Base-by-base conservation (phyloP, 2,888 invertebrate species). In the Ceraclea dissimilis region DNA sequence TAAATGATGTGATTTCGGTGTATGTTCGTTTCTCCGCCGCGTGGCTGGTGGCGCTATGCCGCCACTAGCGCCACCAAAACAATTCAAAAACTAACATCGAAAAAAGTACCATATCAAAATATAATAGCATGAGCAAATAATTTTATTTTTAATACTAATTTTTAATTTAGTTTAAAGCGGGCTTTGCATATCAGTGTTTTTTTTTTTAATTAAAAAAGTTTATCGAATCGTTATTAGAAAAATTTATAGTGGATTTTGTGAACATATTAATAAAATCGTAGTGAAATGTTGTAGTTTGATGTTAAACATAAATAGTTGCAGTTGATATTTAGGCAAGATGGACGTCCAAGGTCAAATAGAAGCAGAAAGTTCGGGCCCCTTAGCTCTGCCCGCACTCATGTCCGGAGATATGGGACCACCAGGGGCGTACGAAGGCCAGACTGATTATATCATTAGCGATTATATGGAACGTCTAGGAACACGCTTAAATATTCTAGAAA, bases 401-500 rank as follows among this genome's bases (percentile, higher is more conserved):
- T 21, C 55, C 68, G 68, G 71, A 71, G 70, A 71, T 74, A 75
- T 72, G 72, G 74, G 67, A 74, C 75, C 75, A 74, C 75, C 76
- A 74, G 76, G 70, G 73, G 77, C 69, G 76, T 77, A 75, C 75
- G 77, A 68, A 22, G 62, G 61, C 49, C 60, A 61, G 58, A 49
- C 55, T 20, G 88, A 88, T 69, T 88, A 88, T 67, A 88, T 91
- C 66, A 88, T 91, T 71, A 88, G 88, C 64, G 92, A 91, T 70
- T 93, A 91, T 70, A 92, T 93, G 91, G 93, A 93, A 67, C 85
- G 90, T 64, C 82, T 93, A 52, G 90, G 90, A 13, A 90, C 91
- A 21, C 82, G 93, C 33, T 81, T 94, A 59, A 90, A 87, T 67
- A 86, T 93, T 65, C 80, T 94, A 13, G 93, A 94, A 72, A 90